Evolutionary conservation across 2,888 invertebrate genomes (phyloP).

Genomic region (Sinelater perroti): DNA sequence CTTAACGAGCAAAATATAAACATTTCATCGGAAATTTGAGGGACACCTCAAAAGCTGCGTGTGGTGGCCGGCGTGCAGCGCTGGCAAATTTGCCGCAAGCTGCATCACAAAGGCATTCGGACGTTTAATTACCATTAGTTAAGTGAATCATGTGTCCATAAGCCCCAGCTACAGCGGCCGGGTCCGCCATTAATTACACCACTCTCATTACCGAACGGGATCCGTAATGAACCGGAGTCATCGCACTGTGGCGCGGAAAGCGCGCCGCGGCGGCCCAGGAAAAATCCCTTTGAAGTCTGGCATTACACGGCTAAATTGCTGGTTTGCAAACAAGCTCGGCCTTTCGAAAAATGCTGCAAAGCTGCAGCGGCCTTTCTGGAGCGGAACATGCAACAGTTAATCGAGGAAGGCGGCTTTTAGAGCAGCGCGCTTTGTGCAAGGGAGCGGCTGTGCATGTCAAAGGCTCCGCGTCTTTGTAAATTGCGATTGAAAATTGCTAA

Average conservation of each 20-base stretch:
- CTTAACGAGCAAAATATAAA: too few relatives aligned
- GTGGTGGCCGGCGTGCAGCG: too few relatives aligned
- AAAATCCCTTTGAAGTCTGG: conserved; percentile 16
- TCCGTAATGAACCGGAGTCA: conserved; percentile 30
- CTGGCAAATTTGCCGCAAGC: conserved; percentile 17
- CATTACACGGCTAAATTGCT: conserved; percentile 13
- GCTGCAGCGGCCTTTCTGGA: neutral
- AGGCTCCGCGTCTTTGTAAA: too few relatives aligned
- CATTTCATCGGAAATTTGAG: too few relatives aligned
- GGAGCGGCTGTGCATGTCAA: too few relatives aligned
- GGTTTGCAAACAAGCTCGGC: conserved; percentile 1
- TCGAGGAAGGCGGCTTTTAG: too few relatives aligned
- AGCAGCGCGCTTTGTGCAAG: too few relatives aligned
- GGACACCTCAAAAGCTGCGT: too few relatives aligned
- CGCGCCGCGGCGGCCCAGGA: conserved; percentile 9
- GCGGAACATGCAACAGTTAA: too few relatives aligned
- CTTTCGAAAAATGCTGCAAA: neutral
- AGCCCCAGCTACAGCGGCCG: conserved; percentile 29
- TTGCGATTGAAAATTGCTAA: too few relatives aligned
- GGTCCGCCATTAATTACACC: conserved; percentile 33
- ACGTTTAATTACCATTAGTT: conserved; percentile 37
- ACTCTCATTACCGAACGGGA: conserved; percentile 29
- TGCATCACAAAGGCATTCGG: conserved; percentile 34
- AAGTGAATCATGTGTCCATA: conserved; percentile 37
- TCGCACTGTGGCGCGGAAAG: conserved; percentile 26